These are phyloP conservation scores for Neodiprion pinetum DNA, from an alignment of 1,140 invertebrate genomes.

Conservation along the genomic window DNA sequence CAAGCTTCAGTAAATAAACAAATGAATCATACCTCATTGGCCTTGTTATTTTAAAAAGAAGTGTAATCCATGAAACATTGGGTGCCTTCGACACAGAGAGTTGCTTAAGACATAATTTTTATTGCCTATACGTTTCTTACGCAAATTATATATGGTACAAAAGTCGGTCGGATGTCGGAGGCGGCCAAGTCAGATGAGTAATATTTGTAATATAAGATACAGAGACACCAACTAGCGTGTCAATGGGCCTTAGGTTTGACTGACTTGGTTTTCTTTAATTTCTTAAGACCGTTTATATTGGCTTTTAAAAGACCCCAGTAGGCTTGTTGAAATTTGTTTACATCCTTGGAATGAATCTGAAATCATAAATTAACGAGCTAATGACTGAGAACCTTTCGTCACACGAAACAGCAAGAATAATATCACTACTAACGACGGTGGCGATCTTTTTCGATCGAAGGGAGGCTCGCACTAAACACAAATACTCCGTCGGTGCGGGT, in stretches of 20 bases:
- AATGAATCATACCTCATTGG: too few relatives aligned
- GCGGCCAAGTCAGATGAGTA: constrained; percentile 4
- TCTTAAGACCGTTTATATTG: constrained; percentile 87
- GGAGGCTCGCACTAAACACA: constrained; percentile 77
- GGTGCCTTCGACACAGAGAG: too few relatives aligned
- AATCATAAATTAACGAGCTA: constrained; percentile 31
- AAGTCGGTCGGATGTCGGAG: constrained; percentile 13
- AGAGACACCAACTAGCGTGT: constrained; percentile 15
- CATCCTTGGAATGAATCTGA: constrained; percentile 78
- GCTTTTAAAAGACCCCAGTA: constrained; percentile 84
- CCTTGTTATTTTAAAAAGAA: too few relatives aligned
- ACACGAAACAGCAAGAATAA: constrained; percentile 19
- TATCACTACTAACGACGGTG: constrained; percentile 69
- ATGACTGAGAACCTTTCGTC: constrained; percentile 19
- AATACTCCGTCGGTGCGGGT: constrained; percentile 71
- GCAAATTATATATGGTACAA: constrained; percentile 12
- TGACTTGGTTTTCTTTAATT: constrained; percentile 80
- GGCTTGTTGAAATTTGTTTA: constrained; percentile 84
- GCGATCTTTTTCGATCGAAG: constrained; percentile 79
- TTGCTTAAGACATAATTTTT: too few relatives aligned
- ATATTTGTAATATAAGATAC: background rate
- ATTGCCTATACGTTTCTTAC: too few relatives aligned
- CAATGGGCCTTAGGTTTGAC: constrained; percentile 73
- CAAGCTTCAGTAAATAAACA: too few relatives aligned
- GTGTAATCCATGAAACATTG: too few relatives aligned